Percentiles rank a stretch among this genome's conserved stretches.
phyloP scores from a whole-genome alignment of 2,888 invertebrate species.

The Rugalucina vietnamica region DNA sequence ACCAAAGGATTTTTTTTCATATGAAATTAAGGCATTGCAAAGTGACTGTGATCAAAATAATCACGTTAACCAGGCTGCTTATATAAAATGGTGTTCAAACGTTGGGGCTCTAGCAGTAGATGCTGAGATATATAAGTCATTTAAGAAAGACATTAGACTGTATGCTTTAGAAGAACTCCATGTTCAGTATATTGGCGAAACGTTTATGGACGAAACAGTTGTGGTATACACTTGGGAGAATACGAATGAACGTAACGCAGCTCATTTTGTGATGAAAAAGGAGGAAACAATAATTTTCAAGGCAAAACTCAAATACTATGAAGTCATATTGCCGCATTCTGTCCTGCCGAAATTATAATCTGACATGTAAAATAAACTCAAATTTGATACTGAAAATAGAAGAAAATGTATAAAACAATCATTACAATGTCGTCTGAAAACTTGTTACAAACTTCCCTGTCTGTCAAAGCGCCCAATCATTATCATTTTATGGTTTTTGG shows the following conservation, averaged over 20 bases:
- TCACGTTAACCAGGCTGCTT: slow-evolving; percentile 48
- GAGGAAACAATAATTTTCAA: slow-evolving; percentile 23
- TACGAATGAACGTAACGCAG: background rate
- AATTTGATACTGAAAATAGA: too few species aligned
- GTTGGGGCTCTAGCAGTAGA: slow-evolving; percentile 29
- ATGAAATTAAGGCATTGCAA: slow-evolving; percentile 29
- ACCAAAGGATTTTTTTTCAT: slow-evolving; percentile 17
- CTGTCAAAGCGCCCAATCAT: too few species aligned
- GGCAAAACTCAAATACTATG: slow-evolving; percentile 35
- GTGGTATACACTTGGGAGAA: slow-evolving; percentile 29
- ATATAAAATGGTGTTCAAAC: slow-evolving; percentile 46
- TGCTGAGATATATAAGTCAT: slow-evolving; percentile 19
- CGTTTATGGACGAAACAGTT: slow-evolving; percentile 35
- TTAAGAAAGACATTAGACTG: slow-evolving; percentile 40
- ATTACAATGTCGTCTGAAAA: too few species aligned
- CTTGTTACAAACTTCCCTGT: too few species aligned
- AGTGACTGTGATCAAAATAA: slow-evolving; percentile 51
- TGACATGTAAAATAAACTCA: too few species aligned
- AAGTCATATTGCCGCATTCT: too few species aligned
- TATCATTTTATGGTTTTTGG: too few species aligned
- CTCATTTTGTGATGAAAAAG: slow-evolving; percentile 18
- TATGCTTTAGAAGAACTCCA: slow-evolving; percentile 35
- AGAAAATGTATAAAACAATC: too few species aligned
- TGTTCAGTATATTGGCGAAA: slow-evolving; percentile 35
- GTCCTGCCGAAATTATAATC: too few species aligned